Evolutionary conservation across 2,113 vertebrate species (phyloP).

Genomic region (Galbula dea): DNA sequence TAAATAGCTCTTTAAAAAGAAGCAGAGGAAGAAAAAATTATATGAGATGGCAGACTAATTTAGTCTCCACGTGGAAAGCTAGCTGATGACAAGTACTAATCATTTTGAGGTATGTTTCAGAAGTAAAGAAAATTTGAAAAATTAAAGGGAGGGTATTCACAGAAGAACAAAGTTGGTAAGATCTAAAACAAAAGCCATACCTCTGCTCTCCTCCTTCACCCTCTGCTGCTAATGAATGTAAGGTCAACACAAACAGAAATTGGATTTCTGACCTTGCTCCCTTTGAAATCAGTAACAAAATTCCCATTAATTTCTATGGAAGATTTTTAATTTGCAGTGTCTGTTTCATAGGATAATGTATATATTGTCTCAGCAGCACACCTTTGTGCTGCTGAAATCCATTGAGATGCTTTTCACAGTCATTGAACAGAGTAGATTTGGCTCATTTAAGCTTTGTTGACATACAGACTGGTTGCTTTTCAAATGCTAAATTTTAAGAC

Average conservation of each 20-base stretch:
- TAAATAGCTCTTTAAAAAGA: background rate
- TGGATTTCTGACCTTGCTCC: background rate
- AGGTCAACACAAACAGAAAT: background rate
- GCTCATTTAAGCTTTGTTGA: background rate
- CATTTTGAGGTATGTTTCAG: background rate
- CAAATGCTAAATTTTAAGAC: background rate
- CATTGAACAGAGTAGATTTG: background rate
- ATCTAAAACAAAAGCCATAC: background rate
- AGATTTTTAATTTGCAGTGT: background rate
- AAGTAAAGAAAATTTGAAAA: background rate
- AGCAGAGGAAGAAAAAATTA: background rate
- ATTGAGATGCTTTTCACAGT: background rate
- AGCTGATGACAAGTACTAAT: background rate
- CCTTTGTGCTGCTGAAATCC: background rate
- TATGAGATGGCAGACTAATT: background rate
- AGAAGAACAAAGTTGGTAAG: background rate
- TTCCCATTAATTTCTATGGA: background rate
- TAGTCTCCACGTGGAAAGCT: background rate
- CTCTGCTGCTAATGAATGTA: background rate
- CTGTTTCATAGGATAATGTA: background rate
- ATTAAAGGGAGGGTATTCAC: background rate
- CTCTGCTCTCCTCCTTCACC: background rate
- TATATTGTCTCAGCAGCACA: background rate
- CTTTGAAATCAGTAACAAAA: slow-evolving; percentile 1
- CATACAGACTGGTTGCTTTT: background rate